phyloP scores from a whole-genome alignment of 2,113 vertebrate species.

The Pelusios castaneus region DNA sequence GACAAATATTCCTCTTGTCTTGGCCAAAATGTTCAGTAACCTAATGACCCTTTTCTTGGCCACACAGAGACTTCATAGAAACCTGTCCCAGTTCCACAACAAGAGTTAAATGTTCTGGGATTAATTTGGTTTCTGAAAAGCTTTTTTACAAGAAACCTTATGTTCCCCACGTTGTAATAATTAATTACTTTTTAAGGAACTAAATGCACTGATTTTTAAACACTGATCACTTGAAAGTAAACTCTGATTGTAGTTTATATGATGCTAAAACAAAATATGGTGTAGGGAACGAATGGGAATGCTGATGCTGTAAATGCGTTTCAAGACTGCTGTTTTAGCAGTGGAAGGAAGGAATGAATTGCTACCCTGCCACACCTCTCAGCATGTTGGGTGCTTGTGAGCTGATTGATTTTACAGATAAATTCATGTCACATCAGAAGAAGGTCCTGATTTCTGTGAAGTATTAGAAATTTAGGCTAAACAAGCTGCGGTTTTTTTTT shows the following conservation, averaged over 20 bases:
- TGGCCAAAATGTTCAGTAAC: neutral
- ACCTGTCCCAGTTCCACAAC: neutral
- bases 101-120: neutral
- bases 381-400: neutral
- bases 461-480: neutral
- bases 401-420: neutral
- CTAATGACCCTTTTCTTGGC: neutral
- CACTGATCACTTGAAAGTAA: neutral
- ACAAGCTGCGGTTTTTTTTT: neutral
- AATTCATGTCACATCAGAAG: neutral
- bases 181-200: neutral
- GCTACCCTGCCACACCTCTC: neutral
- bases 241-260: neutral
- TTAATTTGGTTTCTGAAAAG: neutral
- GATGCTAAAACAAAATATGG: neutral
- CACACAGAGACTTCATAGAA: neutral
- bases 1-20: neutral
- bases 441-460: neutral
- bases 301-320: neutral
- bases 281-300: neutral
- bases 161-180: neutral
- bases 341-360: neutral
- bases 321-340: neutral
- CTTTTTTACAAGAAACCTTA: neutral
- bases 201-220: neutral